phyloP scores from a whole-genome alignment of 2,797 vertebrate species.

The Falco naumanni region DNA sequence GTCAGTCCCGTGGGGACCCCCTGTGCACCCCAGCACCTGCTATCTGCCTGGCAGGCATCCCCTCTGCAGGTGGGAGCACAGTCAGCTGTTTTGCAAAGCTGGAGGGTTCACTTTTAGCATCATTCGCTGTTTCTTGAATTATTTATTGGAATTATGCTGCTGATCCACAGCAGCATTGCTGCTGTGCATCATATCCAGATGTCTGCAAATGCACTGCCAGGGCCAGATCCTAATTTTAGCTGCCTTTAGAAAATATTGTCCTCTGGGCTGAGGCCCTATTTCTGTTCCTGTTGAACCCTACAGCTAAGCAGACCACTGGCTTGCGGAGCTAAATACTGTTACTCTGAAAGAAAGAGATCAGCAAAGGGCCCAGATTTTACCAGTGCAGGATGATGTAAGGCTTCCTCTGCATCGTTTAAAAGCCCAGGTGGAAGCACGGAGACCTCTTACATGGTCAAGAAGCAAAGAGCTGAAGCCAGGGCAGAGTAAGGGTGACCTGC shows the following conservation, averaged over 20 bases:
- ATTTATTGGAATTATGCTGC: constrained; percentile 33
- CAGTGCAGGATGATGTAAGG: not conserved
- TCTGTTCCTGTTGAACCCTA: not conserved
- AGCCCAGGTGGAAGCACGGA: not conserved
- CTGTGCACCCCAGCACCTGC: not conserved
- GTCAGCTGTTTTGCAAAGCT: not conserved
- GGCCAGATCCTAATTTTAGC: constrained; percentile 37
- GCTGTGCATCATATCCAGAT: constrained; percentile 7
- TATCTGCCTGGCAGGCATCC: not conserved
- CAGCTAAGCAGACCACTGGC: not conserved
- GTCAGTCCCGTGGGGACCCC: fast-evolving
- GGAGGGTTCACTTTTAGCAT: not conserved
- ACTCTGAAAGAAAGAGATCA: not conserved
- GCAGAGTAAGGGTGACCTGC: not conserved
- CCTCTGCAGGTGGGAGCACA: not conserved
- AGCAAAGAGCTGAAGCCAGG: not conserved
- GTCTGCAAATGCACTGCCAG: not conserved
- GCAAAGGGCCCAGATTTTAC: not conserved
- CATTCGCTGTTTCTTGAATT: constrained; percentile 29
- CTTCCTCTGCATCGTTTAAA: not conserved
- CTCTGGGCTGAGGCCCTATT: not conserved
- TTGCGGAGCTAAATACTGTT: not conserved
- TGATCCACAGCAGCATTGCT: constrained; percentile 9
- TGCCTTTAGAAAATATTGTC: not conserved
- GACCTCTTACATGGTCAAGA: not conserved